Conservation (phyloP, 2,113 vertebrate species). For the Salvelinus alpinus region DNA sequence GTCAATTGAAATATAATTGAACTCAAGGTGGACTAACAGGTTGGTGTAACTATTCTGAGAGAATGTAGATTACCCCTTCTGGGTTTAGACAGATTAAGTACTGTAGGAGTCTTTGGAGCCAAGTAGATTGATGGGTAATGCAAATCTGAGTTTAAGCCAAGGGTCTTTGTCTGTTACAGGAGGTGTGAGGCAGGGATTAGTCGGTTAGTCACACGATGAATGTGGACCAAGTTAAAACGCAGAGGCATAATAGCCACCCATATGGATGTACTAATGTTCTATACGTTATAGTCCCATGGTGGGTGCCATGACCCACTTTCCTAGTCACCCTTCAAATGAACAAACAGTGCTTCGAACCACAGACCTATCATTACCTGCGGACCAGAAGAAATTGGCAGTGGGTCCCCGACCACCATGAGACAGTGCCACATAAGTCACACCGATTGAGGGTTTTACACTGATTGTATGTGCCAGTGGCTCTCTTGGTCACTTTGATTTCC, state of each 20-base stretch:
- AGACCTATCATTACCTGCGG: neutral
- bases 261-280: neutral
- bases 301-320: neutral
- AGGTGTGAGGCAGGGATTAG: slow-evolving; percentile 40
- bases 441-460: neutral
- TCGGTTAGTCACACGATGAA: neutral
- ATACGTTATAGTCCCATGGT: neutral
- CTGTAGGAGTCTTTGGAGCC: slow-evolving; percentile 18
- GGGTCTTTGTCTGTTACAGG: slow-evolving; percentile 20
- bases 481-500: slow-evolving; percentile 35
- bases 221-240: neutral
- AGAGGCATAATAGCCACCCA: neutral
- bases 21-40: slow-evolving; percentile 31
- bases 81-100: slow-evolving; percentile 32
- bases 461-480: slow-evolving; percentile 1
- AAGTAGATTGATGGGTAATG: slow-evolving; percentile 36
- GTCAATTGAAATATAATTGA: slow-evolving; percentile 28
- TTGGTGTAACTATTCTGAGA: slow-evolving; percentile 7
- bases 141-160: slow-evolving; percentile 41
- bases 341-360: neutral
- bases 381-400: neutral
- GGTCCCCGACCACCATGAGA: neutral
- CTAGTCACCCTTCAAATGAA: no score
- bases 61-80: slow-evolving; percentile 7
- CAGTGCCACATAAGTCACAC: neutral